A percentile compares a stretch with the other conserved stretches of the same genome.
Evolutionary conservation across 1,140 invertebrate genomes (phyloP).

Genomic region (Liolophura sinensis): DNA sequence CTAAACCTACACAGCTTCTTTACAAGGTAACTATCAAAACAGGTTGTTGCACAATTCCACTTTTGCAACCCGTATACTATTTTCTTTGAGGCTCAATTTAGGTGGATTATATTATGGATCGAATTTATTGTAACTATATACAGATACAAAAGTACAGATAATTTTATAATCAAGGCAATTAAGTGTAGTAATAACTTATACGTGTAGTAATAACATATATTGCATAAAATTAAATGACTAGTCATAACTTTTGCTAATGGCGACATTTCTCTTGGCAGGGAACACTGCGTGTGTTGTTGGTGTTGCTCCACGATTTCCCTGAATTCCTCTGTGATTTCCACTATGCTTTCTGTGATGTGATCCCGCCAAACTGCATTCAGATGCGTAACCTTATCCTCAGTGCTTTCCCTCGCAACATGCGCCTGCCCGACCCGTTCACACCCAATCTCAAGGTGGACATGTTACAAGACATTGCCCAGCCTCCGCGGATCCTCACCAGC

Average conservation of each 20-base stretch:
- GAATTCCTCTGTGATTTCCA: conserved; percentile 99
- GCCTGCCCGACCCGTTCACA: conserved; percentile 96
- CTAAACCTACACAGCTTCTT: conserved; percentile 86
- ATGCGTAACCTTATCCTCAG: conserved; percentile 98
- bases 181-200: too few species aligned
- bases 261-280: conserved; percentile 65
- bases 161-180: too few species aligned
- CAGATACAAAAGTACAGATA: too few species aligned
- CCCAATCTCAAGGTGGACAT: conserved; percentile 88
- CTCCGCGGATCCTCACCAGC: conserved; percentile 90
- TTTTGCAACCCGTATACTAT: too few species aligned
- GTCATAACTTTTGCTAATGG: background rate
- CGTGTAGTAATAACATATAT: too few species aligned
- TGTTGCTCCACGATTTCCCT: conserved; percentile 97
- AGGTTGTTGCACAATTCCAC: too few species aligned
- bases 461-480: conserved; percentile 76
- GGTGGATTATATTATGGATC: too few species aligned
- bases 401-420: conserved; percentile 97
- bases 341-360: conserved; percentile 99
- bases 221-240: too few species aligned
- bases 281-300: conserved; percentile 91
- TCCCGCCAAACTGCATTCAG: conserved; percentile 98
- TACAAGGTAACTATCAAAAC: conserved; percentile 77
- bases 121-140: too few species aligned
- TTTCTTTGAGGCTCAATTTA: too few species aligned